phyloP scores from a whole-genome alignment of 2,113 vertebrate species.

The Microtus richardsoni region DNA sequence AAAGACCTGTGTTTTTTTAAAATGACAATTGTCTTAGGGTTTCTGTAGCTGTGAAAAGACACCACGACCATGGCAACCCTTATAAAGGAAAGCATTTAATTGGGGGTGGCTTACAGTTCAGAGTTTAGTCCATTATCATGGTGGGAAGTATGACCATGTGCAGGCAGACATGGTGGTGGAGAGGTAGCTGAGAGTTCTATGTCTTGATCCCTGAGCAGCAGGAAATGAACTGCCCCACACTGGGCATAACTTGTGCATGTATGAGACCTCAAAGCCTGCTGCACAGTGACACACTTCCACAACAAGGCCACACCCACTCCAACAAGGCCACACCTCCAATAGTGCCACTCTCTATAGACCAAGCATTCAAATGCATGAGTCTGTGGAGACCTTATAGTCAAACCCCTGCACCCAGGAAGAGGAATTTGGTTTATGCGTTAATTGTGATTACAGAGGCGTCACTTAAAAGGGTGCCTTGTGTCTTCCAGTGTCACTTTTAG shows the following conservation, averaged over 20 bases:
- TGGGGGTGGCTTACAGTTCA: not conserved
- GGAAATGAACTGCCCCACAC: not conserved
- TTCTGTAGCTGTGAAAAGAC: not conserved
- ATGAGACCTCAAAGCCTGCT: not conserved
- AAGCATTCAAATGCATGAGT: not conserved
- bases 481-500: constrained; percentile 91
- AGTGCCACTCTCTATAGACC: not conserved
- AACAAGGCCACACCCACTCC: not conserved
- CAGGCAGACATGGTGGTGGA: not conserved
- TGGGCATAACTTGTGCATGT: not conserved
- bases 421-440: not conserved
- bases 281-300: not conserved
- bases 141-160: not conserved
- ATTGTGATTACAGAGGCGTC: not conserved
- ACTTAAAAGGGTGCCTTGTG: accelerated
- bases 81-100: not conserved
- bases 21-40: not conserved
- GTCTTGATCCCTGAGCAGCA: not conserved
- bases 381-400: not conserved
- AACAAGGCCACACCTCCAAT: not conserved
- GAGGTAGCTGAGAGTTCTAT: not conserved
- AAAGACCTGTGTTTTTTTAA: not conserved
- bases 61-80: not conserved
- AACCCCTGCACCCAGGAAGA: not conserved
- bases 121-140: not conserved